Base-by-base conservation (phyloP, 2,113 vertebrate genomes). In the Microtus montanus region DNA sequence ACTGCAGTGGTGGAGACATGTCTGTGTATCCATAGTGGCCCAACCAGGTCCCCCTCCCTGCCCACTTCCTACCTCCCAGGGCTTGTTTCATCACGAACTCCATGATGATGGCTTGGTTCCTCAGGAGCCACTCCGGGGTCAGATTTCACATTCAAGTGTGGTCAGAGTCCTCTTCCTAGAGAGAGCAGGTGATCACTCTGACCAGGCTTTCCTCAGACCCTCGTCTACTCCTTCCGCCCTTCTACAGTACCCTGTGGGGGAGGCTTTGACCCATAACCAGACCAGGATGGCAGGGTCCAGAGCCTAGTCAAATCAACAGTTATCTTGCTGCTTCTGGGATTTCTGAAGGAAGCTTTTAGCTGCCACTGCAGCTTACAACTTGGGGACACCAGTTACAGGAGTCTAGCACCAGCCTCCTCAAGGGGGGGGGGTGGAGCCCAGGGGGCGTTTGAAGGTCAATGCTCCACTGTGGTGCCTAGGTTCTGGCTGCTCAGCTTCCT, bases 41-140 rank as follows among this genome's bases (percentile, higher is more conserved):
- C 33, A 30, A 14, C 4, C 82, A 26, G 0, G 4, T 1, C 78
- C 58, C 64, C 20, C 26, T 24, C 80, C 80, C 63, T 14, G 4
- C 13, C 30, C 2, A 7, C 38, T 7, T 47, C 97, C 66, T 97
- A 97, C 97, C 97, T 97, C 97, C 97, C 68, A 97, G 90, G 77
- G 97, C 97, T 89, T 97, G 97, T 7, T 97, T 97, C 97, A 97
- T 97, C 90, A 97, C 97, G 7, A 97, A 97, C 90, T 97, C 97
- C 97, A 97, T 97, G 94, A 14, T 0, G 17, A 77, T 30, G 87
- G 95, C 87, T 85, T 71, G 84, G 3, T 13, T 90, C 95, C 94
- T 96, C 91, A n/a, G 92, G 1, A 1, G 84, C 74, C 84, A 63
- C 89, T 92, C 75, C 7, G 24, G 87, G 86, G 54, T 89, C 41